Conservation (phyloP, 1,140 invertebrate species). For the Rhizoglyphus robini region DNA sequence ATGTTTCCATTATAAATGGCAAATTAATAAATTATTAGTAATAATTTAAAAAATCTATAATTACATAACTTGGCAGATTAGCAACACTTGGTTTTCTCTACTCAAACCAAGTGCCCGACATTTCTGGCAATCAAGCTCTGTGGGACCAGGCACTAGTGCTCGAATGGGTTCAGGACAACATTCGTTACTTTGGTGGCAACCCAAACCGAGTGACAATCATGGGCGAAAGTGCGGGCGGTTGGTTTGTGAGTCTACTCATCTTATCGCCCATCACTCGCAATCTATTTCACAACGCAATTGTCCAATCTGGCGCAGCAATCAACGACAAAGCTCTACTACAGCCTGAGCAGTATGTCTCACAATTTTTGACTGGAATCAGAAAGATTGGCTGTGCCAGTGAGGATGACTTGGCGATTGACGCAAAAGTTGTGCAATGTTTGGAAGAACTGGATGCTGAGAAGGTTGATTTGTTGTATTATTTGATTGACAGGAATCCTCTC, state of each 20-base stretch:
- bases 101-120: neutral
- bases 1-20: too few relatives aligned
- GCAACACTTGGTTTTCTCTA: conserved; percentile 16
- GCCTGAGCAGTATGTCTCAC: neutral
- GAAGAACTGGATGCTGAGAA: conserved; percentile 48
- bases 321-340: neutral
- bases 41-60: too few relatives aligned
- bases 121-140: neutral
- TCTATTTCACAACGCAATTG: conserved; percentile 14
- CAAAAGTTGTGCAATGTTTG: conserved; percentile 11
- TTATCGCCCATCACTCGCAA: conserved; percentile 17
- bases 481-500: too few relatives aligned
- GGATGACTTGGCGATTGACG: neutral
- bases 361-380: neutral
- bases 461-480: too few relatives aligned
- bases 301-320: neutral
- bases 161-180: too few relatives aligned
- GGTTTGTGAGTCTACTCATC: conserved; percentile 29
- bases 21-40: neutral
- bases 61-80: too few relatives aligned
- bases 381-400: neutral
- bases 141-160: conserved; percentile 27
- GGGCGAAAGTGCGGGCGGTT: conserved; percentile 33
- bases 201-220: conserved; percentile 32
- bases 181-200: too few relatives aligned